Evolutionary conservation across 1,140 invertebrate species (phyloP).

Genomic region (Gryon sp.): DNA sequence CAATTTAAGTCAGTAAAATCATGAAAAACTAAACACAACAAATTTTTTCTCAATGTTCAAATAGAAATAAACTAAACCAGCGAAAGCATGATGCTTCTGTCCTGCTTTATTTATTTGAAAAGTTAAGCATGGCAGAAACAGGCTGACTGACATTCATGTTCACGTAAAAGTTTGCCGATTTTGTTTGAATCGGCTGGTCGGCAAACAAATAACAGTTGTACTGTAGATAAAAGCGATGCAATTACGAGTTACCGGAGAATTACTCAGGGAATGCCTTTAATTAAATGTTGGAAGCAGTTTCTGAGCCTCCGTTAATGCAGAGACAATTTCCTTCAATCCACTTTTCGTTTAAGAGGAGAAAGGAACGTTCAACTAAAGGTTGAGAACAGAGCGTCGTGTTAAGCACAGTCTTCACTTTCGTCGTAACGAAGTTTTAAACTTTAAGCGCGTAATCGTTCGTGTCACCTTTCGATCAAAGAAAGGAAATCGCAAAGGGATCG

Average conservation of each 20-base stretch:
- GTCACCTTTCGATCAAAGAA: slow-evolving; percentile 72
- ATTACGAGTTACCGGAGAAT: slow-evolving; percentile 75
- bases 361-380: slow-evolving; percentile 71
- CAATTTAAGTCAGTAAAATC: too few relatives aligned
- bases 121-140: too few relatives aligned
- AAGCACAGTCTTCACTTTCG: slow-evolving; percentile 67
- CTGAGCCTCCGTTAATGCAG: slow-evolving; percentile 78
- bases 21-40: too few relatives aligned
- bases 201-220: slow-evolving; percentile 77
- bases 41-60: too few relatives aligned
- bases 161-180: slow-evolving; percentile 52
- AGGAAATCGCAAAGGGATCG: slow-evolving; percentile 68
- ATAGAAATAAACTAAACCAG: too few relatives aligned
- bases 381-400: slow-evolving; percentile 67
- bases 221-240: slow-evolving; percentile 74
- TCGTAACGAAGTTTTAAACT: slow-evolving; percentile 75
- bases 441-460: slow-evolving; percentile 72
- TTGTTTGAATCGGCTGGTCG: slow-evolving; percentile 68
- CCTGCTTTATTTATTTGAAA: too few relatives aligned
- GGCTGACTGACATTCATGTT: slow-evolving; percentile 31
- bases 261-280: slow-evolving; percentile 78
- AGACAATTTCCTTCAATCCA: slow-evolving; percentile 79
- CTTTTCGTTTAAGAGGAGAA: slow-evolving; percentile 72
- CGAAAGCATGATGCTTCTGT: too few relatives aligned
- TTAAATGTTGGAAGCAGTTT: slow-evolving; percentile 79